Conservation (phyloP, 2,888 invertebrate species). For the Nomada fucata region DNA sequence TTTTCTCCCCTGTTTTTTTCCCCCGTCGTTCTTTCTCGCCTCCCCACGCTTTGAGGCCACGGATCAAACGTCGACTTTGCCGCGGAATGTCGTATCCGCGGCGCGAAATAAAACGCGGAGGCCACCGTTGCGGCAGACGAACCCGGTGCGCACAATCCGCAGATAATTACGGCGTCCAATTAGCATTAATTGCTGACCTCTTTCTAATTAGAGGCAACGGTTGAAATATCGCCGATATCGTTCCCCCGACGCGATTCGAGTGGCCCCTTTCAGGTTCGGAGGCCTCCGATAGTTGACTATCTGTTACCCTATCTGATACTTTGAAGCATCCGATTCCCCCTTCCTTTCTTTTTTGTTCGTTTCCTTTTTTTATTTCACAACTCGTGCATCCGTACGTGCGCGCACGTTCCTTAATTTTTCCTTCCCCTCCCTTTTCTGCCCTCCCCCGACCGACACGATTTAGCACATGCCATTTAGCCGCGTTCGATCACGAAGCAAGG, state of each 20-base stretch:
- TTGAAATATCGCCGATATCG: slow-evolving; percentile 69
- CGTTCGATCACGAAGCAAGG: slow-evolving; percentile 51
- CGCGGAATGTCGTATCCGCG: slow-evolving; percentile 34
- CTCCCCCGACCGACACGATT: slow-evolving; percentile 18
- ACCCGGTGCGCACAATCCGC: slow-evolving; percentile 59
- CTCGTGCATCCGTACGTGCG: background rate
- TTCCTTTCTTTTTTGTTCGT: background rate
- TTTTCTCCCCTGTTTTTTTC: background rate
- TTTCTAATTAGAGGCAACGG: slow-evolving; percentile 74
- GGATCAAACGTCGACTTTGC: slow-evolving; percentile 59
- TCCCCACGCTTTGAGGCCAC: slow-evolving; percentile 30
- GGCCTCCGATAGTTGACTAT: slow-evolving; percentile 45
- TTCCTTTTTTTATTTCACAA: background rate
- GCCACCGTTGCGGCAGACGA: slow-evolving; percentile 56
- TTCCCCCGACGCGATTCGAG: slow-evolving; percentile 56
- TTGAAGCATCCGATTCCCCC: slow-evolving; percentile 39
- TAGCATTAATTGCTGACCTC: slow-evolving; percentile 76
- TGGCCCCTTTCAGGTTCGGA: slow-evolving; percentile 37
- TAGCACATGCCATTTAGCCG: slow-evolving; percentile 39
- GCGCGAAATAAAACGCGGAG: slow-evolving; percentile 49
- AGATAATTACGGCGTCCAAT: slow-evolving; percentile 75
- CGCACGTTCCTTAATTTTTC: background rate
- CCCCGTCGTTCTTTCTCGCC: background rate
- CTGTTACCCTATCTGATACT: slow-evolving; percentile 45
- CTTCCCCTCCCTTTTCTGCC: background rate